Percentiles rank a stretch among this genome's conserved stretches.
Evolutionary conservation across 2,113 vertebrate species (phyloP).

Genomic region (Varanus komodoensis): DNA sequence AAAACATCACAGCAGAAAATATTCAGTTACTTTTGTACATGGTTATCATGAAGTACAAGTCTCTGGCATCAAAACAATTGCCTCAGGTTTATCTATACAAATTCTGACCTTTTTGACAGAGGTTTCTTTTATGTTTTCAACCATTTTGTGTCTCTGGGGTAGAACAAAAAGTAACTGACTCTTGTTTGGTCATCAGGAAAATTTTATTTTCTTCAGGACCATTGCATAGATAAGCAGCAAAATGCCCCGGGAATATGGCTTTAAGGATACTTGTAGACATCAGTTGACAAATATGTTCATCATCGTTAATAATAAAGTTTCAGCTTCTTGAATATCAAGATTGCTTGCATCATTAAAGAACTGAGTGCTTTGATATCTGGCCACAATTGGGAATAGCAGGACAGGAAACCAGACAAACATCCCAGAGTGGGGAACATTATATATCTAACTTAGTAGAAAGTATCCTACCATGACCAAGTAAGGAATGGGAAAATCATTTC

Average conservation of each 20-base stretch:
- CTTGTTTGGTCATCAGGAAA: too few species aligned
- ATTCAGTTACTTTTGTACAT: too few species aligned
- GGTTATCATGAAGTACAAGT: too few species aligned
- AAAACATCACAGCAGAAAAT: too few species aligned
- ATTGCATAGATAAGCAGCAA: not conserved
- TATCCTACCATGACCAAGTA: not conserved
- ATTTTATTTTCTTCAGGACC: not conserved
- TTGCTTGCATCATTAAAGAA: not conserved
- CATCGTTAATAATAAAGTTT: not conserved
- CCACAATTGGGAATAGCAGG: not conserved
- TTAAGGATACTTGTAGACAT: not conserved
- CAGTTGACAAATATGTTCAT: not conserved
- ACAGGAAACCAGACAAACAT: conserved; percentile 3
- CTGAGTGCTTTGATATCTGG: not conserved
- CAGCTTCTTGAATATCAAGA: not conserved
- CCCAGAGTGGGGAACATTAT: not conserved
- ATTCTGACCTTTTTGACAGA: too few species aligned
- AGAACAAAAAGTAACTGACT: too few species aligned
- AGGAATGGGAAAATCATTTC: not conserved
- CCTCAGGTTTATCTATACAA: too few species aligned
- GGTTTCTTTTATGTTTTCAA: too few species aligned
- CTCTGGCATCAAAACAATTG: too few species aligned
- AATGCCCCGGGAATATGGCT: not conserved
- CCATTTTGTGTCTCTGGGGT: too few species aligned
- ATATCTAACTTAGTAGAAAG: not conserved